These are phyloP conservation scores for Pogonus chalceus DNA, from an alignment of 1,140 invertebrate species.

Conservation along the genomic window DNA sequence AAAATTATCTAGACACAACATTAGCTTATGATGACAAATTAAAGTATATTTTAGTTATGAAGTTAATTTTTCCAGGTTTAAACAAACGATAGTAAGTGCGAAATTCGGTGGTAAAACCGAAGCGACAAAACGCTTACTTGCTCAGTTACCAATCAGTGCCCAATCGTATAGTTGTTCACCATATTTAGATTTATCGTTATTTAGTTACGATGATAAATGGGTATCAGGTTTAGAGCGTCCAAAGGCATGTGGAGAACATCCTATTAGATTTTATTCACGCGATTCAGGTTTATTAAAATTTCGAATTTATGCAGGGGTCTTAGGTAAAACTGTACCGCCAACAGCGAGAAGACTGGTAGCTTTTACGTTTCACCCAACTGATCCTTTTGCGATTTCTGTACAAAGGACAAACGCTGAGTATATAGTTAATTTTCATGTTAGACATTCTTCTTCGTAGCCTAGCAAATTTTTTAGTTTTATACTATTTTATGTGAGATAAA, in stretches of 20 bases:
- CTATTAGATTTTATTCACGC: conserved; percentile 84
- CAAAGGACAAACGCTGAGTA: conserved; percentile 93
- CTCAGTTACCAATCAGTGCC: conserved; percentile 88
- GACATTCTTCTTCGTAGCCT: conserved; percentile 34
- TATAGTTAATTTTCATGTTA: conserved; percentile 90
- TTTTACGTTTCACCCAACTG: conserved; percentile 94
- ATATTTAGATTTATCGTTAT: conserved; percentile 85
- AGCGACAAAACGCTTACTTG: conserved; percentile 80
- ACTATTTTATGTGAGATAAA: no score
- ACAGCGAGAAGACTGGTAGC: conserved; percentile 76
- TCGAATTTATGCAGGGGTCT: conserved; percentile 71
- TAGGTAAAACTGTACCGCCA: conserved; percentile 45
- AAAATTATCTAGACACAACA: no score
- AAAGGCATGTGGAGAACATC: conserved; percentile 87
- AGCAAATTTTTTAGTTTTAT: no score
- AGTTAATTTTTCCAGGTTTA: conserved; percentile 49
- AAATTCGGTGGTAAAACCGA: conserved; percentile 75
- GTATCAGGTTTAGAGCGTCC: conserved; percentile 91
- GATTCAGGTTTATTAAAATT: conserved; percentile 85
- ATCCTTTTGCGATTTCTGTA: conserved; percentile 93
- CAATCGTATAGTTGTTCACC: conserved; percentile 90
- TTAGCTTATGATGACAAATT: no score
- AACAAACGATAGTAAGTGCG: conserved; percentile 80
- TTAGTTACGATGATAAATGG: conserved; percentile 95
- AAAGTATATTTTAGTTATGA: no score